These are phyloP conservation scores for Sebastiscus tertius DNA, from an alignment of 2,797 vertebrate genomes.

Conservation along the genomic window DNA sequence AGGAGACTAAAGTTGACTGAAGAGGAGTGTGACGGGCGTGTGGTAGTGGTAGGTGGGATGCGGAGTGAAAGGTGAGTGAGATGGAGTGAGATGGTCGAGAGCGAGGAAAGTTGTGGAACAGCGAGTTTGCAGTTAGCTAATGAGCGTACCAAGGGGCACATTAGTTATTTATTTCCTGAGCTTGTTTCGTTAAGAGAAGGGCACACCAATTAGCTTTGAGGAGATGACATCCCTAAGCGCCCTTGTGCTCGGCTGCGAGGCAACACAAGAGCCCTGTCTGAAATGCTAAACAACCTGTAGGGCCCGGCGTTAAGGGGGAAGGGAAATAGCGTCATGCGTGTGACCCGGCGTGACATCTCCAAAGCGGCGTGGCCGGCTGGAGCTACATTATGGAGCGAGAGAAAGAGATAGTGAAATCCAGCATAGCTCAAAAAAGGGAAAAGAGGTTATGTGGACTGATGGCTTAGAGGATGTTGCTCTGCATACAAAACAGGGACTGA, in stretches of 20 bases:
- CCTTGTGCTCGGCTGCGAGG: constrained; percentile 65
- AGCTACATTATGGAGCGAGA: constrained; percentile 46
- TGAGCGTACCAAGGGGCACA: constrained; percentile 80
- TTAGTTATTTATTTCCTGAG: constrained; percentile 84
- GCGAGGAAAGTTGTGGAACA: constrained; percentile 56
- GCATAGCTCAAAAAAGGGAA: constrained; percentile 18
- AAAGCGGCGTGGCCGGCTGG: constrained; percentile 55
- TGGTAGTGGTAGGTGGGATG: not conserved
- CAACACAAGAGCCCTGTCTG: constrained; percentile 67
- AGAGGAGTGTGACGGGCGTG: not conserved
- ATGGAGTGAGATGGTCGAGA: constrained; percentile 12
- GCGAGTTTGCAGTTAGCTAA: constrained; percentile 79
- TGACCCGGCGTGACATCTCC: constrained; percentile 55
- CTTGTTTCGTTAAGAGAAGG: constrained; percentile 84
- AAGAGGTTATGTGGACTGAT: constrained; percentile 44
- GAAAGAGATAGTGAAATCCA: constrained; percentile 39
- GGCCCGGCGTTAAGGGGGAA: constrained; percentile 21
- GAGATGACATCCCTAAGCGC: constrained; percentile 76
- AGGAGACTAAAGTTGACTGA: constrained; percentile 25
- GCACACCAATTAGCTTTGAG: constrained; percentile 85
- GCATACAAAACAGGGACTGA: constrained; percentile 49
- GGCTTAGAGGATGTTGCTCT: constrained; percentile 30
- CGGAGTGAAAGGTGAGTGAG: constrained; percentile 41
- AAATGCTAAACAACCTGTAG: constrained; percentile 80
- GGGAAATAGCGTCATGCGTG: constrained; percentile 14